These are phyloP conservation scores for Sebastes glaucus DNA, from an alignment of 2,797 vertebrate species.

Conservation along the genomic window DNA sequence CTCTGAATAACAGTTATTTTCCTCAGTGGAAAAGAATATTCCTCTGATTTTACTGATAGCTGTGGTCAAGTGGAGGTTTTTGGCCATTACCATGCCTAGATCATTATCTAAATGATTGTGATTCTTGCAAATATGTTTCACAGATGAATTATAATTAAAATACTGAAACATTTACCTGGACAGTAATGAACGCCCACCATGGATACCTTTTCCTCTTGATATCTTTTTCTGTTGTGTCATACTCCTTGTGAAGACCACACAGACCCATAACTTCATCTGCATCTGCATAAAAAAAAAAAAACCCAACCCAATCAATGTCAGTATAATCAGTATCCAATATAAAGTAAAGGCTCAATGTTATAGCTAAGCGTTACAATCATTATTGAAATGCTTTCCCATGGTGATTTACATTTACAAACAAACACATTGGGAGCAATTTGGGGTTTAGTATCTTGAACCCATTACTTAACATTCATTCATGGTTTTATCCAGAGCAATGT, in stretches of 20 bases:
- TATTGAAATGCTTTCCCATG: background rate
- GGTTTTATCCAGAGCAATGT: too few relatives aligned
- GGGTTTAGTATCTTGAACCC: background rate
- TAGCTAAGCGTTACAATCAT: background rate
- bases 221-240: fast-evolving
- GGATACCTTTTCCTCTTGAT: conserved; percentile 39
- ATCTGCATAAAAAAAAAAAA: conserved; percentile 50
- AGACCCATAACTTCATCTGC: conserved; percentile 53
- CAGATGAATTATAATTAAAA: background rate
- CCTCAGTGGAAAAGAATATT: background rate
- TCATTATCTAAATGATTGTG: background rate
- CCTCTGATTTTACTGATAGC: background rate
- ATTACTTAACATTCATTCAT: background rate
- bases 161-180: conserved; percentile 41
- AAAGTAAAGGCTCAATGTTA: background rate
- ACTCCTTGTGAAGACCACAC: conserved; percentile 66
- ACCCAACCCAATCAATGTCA: background rate
- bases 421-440: background rate
- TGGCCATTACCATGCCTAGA: background rate
- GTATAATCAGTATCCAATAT: background rate
- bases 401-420: background rate
- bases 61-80: background rate
- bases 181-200: conserved; percentile 42
- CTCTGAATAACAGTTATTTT: background rate
- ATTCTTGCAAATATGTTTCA: background rate